These are phyloP conservation scores for Nerophis lumbriciformis DNA, from an alignment of 2,113 vertebrate genomes.

Conservation along the genomic window DNA sequence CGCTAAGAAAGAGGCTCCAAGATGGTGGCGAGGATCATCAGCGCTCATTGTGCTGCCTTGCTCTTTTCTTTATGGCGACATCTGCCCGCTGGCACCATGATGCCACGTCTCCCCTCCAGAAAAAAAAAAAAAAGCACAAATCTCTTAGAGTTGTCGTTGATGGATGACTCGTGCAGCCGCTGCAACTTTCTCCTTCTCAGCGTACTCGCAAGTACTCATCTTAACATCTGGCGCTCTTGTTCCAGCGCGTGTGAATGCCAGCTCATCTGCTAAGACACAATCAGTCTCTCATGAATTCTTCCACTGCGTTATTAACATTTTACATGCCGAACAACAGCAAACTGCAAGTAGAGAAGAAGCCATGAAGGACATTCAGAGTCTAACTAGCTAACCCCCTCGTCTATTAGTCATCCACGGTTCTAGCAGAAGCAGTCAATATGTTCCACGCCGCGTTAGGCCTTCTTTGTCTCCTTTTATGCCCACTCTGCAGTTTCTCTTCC, in stretches of 20 bases:
- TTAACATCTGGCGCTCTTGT: slow-evolving; percentile 58
- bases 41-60: slow-evolving; percentile 49
- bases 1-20: slow-evolving; percentile 28
- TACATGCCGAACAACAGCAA: neutral
- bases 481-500: neutral
- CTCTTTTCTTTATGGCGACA: slow-evolving; percentile 59
- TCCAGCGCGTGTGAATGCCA: slow-evolving; percentile 31
- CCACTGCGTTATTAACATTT: neutral
- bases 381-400: neutral
- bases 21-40: slow-evolving; percentile 40
- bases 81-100: slow-evolving; percentile 50
- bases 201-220: slow-evolving; percentile 34
- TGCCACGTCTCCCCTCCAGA: neutral
- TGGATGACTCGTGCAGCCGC: slow-evolving; percentile 55
- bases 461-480: slow-evolving; percentile 3
- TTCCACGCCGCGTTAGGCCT: slow-evolving; percentile 22
- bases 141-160: slow-evolving; percentile 52
- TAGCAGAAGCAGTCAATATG: slow-evolving; percentile 65
- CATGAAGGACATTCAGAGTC: slow-evolving; percentile 17
- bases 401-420: slow-evolving; percentile 60
- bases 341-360: too few species aligned
- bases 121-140: slow-evolving; percentile 6
- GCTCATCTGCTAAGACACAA: slow-evolving; percentile 46
- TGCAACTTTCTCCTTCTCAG: slow-evolving; percentile 40
- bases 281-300: too few species aligned